Conservation (phyloP, 2,888 invertebrate genomes). For the Anagyrus pseudococci region DNA sequence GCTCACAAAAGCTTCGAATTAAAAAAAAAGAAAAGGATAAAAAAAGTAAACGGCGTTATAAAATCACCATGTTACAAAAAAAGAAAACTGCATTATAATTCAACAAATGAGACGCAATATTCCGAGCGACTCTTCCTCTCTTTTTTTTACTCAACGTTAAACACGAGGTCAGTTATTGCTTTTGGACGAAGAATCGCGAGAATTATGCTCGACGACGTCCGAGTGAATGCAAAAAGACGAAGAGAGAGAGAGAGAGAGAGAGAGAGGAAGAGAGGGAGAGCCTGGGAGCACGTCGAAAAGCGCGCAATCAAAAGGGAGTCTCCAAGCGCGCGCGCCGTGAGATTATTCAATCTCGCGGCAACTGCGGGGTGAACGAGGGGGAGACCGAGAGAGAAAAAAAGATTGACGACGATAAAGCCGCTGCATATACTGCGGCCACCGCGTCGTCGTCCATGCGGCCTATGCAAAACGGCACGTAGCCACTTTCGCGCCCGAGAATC, state of each 20-base stretch:
- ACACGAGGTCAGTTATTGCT: too few species aligned
- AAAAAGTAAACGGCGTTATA: too few species aligned
- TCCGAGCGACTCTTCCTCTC: too few species aligned
- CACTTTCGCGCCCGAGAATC: slow-evolving; percentile 11
- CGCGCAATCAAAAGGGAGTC: not conserved
- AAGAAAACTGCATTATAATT: too few species aligned
- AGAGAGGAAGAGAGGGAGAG: not conserved
- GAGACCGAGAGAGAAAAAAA: not conserved
- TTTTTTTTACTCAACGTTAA: too few species aligned
- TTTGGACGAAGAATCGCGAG: too few species aligned
- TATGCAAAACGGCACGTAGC: slow-evolving; percentile 35
- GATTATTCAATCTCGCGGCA: not conserved
- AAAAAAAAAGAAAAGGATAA: not conserved
- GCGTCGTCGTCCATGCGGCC: slow-evolving; percentile 12
- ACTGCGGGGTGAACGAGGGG: not conserved
- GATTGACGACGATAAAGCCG: not conserved
- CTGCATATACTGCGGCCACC: not conserved
- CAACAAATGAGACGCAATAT: too few species aligned
- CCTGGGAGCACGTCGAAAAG: not conserved
- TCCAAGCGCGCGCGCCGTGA: not conserved
- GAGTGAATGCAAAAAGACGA: too few species aligned
- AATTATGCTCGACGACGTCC: too few species aligned
- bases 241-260: slow-evolving; percentile 11
- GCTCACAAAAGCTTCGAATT: not conserved
- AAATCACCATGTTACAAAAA: too few species aligned